Percentiles rank a stretch among this genome's conserved stretches.
phyloP scores from a whole-genome alignment of 1,140 invertebrate species.

The Bombus fervidus region DNA sequence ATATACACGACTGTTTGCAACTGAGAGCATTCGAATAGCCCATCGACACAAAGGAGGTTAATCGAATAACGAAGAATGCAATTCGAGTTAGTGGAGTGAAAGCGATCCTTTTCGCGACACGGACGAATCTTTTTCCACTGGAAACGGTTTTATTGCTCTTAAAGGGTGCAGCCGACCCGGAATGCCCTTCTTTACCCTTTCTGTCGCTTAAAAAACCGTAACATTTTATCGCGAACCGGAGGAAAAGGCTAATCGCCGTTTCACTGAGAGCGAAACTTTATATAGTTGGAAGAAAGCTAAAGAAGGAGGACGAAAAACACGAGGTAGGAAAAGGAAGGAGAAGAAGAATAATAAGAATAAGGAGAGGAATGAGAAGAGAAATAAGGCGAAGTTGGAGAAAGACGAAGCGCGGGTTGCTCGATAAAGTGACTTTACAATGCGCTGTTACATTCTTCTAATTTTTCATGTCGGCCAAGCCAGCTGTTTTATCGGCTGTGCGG shows the following conservation, averaged over 20 bases:
- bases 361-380: not conserved
- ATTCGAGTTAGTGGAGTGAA: not conserved
- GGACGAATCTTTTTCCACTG: not conserved
- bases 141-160: slow-evolving; percentile 39
- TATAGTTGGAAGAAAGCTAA: not conserved
- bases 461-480: slow-evolving; percentile 34
- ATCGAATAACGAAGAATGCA: not conserved
- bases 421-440: slow-evolving; percentile 45
- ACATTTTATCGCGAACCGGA: slow-evolving; percentile 29
- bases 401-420: not conserved
- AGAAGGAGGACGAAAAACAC: not conserved
- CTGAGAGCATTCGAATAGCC: slow-evolving; percentile 6
- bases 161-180: slow-evolving; percentile 2
- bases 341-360: not conserved
- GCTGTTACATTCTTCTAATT: slow-evolving; percentile 57
- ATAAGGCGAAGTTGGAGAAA: not conserved
- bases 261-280: not conserved
- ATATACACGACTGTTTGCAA: not conserved
- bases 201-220: slow-evolving; percentile 37
- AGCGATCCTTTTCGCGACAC: slow-evolving; percentile 1
- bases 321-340: not conserved
- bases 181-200: not conserved
- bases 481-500: slow-evolving; percentile 32
- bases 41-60: not conserved
- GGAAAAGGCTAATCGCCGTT: slow-evolving; percentile 41